A percentile compares a stretch with the other conserved stretches of the same genome.
Conservation (phyloP, 2,888 invertebrate species). For the Euplexia lucipara region DNA sequence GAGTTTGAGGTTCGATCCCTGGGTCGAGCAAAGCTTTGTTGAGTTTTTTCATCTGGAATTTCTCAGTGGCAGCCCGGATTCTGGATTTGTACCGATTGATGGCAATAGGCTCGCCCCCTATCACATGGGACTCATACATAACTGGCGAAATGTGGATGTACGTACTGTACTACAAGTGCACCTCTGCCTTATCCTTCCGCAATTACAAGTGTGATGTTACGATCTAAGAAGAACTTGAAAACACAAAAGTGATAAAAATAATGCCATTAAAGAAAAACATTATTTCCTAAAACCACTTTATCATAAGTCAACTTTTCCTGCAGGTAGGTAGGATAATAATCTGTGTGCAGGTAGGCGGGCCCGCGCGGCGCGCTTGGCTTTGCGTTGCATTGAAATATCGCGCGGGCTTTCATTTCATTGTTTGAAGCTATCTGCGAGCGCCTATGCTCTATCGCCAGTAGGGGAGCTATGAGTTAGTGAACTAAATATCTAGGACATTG, state of each 20-base stretch:
- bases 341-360: conserved; percentile 60
- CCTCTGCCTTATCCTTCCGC: too few relatives aligned
- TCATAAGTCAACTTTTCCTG: conserved; percentile 32
- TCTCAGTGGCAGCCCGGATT: too few relatives aligned
- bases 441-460: conserved; percentile 65
- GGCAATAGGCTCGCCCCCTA: too few relatives aligned
- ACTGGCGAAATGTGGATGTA: too few relatives aligned
- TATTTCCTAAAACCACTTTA: conserved; percentile 21
- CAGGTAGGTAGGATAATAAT: conserved; percentile 50
- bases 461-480: conserved; percentile 27
- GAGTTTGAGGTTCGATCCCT: too few relatives aligned
- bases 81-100: too few relatives aligned
- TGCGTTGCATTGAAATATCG: conserved; percentile 79
- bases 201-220: too few relatives aligned
- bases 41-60: too few relatives aligned
- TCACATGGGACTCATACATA: too few relatives aligned
- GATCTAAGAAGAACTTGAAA: too few relatives aligned
- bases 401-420: conserved; percentile 85
- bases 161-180: too few relatives aligned
- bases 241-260: conserved; percentile 31
- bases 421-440: conserved; percentile 81
- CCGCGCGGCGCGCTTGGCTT: conserved; percentile 56
- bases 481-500: conserved; percentile 19
- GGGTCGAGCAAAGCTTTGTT: too few relatives aligned
- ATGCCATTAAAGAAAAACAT: conserved; percentile 11